A percentile compares a stretch with the other conserved stretches of the same genome.
phyloP scores from a whole-genome alignment of 2,113 vertebrate species.

The Carlito syrichta region DNA sequence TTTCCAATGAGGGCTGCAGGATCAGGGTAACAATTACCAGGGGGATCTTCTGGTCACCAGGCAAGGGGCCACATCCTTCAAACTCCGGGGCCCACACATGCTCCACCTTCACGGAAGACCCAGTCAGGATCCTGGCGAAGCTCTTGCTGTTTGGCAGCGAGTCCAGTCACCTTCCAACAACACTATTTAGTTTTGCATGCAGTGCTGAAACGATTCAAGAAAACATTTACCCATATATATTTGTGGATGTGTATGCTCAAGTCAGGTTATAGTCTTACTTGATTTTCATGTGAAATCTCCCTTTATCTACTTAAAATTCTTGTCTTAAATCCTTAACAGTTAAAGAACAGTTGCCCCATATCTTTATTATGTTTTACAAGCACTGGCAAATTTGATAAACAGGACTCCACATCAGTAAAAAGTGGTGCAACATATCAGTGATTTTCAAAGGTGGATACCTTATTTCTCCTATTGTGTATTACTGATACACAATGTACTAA shows the following conservation, averaged over 20 bases:
- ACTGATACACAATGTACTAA: background rate
- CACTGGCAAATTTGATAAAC: background rate
- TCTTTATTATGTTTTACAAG: background rate
- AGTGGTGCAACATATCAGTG: too few species aligned
- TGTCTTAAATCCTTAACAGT: background rate
- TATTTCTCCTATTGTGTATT: background rate
- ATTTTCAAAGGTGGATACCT: background rate
- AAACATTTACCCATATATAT: background rate
- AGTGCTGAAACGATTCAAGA: background rate
- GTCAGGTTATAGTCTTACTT: background rate
- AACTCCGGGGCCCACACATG: too few species aligned
- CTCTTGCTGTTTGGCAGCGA: rapidly evolving
- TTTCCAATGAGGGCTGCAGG: background rate
- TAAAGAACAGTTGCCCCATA: background rate
- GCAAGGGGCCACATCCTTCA: rapidly evolving
- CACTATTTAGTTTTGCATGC: background rate
- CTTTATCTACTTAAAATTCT: background rate
- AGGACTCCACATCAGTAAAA: background rate
- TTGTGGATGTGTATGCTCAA: background rate
- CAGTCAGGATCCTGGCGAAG: too few species aligned
- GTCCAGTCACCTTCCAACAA: too few species aligned
- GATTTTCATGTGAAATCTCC: background rate
- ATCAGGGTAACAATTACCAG: background rate
- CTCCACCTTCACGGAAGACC: too few species aligned
- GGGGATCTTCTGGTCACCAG: too few species aligned